Percentiles rank a stretch among this genome's conserved stretches.
These are phyloP conservation scores for Synergus japonicus DNA, from an alignment of 2,888 invertebrate species.

Conservation along the genomic window DNA sequence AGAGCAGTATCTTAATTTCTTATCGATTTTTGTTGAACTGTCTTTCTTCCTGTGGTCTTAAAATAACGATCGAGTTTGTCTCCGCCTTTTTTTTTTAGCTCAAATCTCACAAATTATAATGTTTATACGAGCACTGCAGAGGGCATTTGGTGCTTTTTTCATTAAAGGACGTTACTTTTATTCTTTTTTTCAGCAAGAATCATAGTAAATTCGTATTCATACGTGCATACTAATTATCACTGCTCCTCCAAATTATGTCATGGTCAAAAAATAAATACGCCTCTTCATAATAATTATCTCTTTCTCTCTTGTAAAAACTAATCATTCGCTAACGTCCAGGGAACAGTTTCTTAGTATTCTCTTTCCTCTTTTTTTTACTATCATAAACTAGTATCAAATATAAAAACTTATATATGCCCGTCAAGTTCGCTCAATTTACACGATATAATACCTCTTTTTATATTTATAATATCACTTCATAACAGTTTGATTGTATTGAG, in stretches of 20 bases:
- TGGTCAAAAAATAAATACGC: constrained; percentile 72
- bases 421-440: constrained; percentile 71
- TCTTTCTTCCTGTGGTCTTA: constrained; percentile 65
- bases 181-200: constrained; percentile 57
- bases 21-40: constrained; percentile 63
- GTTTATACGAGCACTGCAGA: constrained; percentile 57
- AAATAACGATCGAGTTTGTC: constrained; percentile 66
- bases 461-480: constrained; percentile 70
- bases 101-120: constrained; percentile 55
- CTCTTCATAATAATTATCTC: constrained; percentile 64
- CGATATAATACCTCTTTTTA: constrained; percentile 69
- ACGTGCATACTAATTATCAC: constrained; percentile 67
- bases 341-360: constrained; percentile 62
- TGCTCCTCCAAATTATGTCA: constrained; percentile 62
- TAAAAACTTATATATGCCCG: constrained; percentile 74
- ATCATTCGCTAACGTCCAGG: constrained; percentile 66
- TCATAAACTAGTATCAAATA: constrained; percentile 75
- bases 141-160: constrained; percentile 57
- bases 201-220: constrained; percentile 63
- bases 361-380: constrained; percentile 54
- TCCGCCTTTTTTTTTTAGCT: constrained; percentile 58
- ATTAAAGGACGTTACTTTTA: constrained; percentile 55
- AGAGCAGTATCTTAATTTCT: constrained; percentile 70
- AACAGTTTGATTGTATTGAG: constrained; percentile 73
- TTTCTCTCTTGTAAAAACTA: constrained; percentile 62